Conservation (phyloP, 1,140 invertebrate species). For the Matsumurasca onukii region DNA sequence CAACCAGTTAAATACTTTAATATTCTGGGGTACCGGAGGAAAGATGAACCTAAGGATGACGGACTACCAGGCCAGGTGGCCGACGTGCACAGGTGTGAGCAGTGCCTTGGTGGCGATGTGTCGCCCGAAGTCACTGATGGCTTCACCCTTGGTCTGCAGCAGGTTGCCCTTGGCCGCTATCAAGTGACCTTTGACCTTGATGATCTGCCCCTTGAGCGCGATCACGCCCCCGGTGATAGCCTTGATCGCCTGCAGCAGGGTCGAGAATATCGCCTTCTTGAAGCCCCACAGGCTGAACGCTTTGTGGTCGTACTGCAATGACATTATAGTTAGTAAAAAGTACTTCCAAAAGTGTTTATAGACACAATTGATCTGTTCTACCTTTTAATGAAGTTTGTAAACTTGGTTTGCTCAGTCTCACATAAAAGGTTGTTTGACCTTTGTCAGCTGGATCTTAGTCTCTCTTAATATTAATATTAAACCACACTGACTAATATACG, state of each 20-base stretch:
- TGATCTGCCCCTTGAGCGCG: conserved; percentile 78
- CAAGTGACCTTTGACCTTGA: conserved; percentile 77
- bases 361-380: no score
- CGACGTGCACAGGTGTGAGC: conserved; percentile 50
- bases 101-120: conserved; percentile 70
- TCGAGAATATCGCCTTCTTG: conserved; percentile 77
- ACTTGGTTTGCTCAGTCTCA: no score
- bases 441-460: no score
- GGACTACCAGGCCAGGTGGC: conserved; percentile 20
- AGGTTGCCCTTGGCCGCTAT: conserved; percentile 71
- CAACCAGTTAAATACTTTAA: no score
- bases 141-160: conserved; percentile 68
- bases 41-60: no score
- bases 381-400: no score
- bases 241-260: conserved; percentile 78
- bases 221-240: conserved; percentile 81
- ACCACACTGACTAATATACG: no score
- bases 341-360: no score
- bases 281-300: conserved; percentile 71
- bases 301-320: conserved; percentile 52
- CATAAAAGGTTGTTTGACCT: no score
- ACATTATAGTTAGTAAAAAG: background rate
- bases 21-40: no score
- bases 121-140: conserved; percentile 71
- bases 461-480: no score